Conservation (phyloP, 2,797 vertebrate genomes). For the Phataginus tricuspis region DNA sequence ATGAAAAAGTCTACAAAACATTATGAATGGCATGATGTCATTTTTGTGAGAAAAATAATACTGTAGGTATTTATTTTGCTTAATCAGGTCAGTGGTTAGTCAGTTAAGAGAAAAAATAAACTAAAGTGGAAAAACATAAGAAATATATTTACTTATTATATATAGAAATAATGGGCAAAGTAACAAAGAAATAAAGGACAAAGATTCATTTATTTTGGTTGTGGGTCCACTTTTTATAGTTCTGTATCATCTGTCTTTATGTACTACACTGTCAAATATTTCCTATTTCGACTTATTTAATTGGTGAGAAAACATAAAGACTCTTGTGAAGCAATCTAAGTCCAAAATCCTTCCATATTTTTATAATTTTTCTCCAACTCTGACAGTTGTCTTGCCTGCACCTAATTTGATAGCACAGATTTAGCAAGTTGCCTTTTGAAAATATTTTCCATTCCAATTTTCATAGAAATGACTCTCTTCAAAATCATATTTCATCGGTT, state of each 20-base stretch:
- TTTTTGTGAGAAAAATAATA: conserved; percentile 9
- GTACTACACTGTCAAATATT: not conserved
- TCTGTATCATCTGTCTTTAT: not conserved
- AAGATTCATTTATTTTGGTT: not conserved
- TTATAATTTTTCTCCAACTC: not conserved
- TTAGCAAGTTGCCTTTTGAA: not conserved
- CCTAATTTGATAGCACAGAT: not conserved
- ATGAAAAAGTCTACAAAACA: not conserved
- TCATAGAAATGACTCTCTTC: not conserved
- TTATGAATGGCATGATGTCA: not conserved
- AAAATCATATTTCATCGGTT: not conserved
- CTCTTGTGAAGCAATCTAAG: not conserved
- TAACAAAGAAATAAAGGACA: not conserved
- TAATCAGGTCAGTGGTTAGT: not conserved
- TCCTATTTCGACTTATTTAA: conserved; percentile 12
- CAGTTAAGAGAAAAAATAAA: conserved; percentile 9
- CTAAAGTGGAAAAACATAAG: not conserved
- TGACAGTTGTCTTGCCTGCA: not conserved
- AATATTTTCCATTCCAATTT: not conserved
- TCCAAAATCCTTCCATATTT: conserved; percentile 22
- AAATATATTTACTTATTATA: not conserved
- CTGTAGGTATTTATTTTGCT: not conserved
- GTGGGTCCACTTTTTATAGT: not conserved
- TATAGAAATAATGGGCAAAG: not conserved
- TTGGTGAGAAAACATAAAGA: not conserved